A percentile compares a stretch with the other conserved stretches of the same genome.
Evolutionary conservation across 2,113 vertebrate species (phyloP).

Genomic region (Taurulus bubalis): DNA sequence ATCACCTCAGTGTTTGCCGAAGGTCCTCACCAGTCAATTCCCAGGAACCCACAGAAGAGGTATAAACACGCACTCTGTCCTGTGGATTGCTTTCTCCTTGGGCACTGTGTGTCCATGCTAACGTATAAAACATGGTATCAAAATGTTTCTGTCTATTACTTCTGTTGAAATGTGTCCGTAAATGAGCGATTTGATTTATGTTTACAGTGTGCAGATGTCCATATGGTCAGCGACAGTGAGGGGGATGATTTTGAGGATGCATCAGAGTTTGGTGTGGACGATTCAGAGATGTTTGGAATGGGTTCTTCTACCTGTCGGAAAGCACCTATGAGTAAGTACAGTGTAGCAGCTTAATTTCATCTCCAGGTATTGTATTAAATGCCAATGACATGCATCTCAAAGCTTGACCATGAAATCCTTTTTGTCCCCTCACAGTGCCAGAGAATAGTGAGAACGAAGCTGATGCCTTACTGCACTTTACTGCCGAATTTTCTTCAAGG

Average conservation of each 20-base stretch:
- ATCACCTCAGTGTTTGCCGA: constrained; percentile 95
- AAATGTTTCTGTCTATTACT: constrained; percentile 9
- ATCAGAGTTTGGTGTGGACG: constrained; percentile 97
- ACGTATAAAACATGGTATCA: neutral
- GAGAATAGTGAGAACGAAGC: constrained; percentile 98
- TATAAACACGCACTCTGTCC: constrained; percentile 55
- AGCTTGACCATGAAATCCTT: neutral
- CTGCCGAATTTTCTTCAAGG: constrained; percentile 99
- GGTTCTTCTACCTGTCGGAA: constrained; percentile 92
- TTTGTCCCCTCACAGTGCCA: constrained; percentile 88
- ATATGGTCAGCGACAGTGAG: constrained; percentile 99
- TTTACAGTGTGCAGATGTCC: constrained; percentile 93
- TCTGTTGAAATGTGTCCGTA: neutral
- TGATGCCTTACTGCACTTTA: constrained; percentile 99
- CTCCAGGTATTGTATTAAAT: neutral
- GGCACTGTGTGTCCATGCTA: neutral
- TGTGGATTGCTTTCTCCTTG: constrained; percentile 6
- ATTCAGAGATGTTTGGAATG: constrained; percentile 97
- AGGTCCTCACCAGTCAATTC: constrained; percentile 91
- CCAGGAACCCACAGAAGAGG: constrained; percentile 94
- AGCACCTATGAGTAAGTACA: constrained; percentile 95
- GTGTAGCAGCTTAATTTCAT: neutral
- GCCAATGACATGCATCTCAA: neutral
- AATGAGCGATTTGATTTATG: neutral
- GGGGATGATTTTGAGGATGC: constrained; percentile 99